These are phyloP conservation scores for Drosophila ambigua DNA, from an alignment of 1,140 invertebrate species.

Conservation along the genomic window DNA sequence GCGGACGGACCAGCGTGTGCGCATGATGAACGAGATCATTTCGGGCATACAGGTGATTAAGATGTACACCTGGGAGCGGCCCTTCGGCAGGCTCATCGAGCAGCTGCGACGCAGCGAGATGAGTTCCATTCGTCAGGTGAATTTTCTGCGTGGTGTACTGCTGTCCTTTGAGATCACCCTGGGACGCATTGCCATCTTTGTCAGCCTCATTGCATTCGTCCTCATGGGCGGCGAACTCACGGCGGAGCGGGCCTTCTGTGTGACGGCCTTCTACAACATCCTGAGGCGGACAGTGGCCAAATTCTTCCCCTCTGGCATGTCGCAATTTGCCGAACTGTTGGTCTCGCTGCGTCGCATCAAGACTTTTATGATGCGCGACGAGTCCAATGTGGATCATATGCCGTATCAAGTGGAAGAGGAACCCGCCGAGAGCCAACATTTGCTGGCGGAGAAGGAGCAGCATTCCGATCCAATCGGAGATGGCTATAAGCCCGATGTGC, in stretches of 20 bases:
- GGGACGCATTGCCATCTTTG: slow-evolving; percentile 90
- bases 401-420: slow-evolving; percentile 31
- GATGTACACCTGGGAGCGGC: slow-evolving; percentile 94
- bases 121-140: slow-evolving; percentile 86
- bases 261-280: slow-evolving; percentile 90
- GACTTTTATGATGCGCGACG: slow-evolving; percentile 88
- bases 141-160: slow-evolving; percentile 89
- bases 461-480: slow-evolving; percentile 24
- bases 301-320: slow-evolving; percentile 87
- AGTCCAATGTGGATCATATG: slow-evolving; percentile 79
- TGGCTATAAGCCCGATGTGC: slow-evolving; percentile 26
- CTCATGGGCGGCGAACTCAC: slow-evolving; percentile 85
- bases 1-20: slow-evolving; percentile 92
- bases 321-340: slow-evolving; percentile 87
- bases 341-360: slow-evolving; percentile 88
- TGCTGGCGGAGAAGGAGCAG: slow-evolving; percentile 11
- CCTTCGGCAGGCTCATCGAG: slow-evolving; percentile 88
- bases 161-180: slow-evolving; percentile 90
- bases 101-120: slow-evolving; percentile 85
- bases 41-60: slow-evolving; percentile 92
- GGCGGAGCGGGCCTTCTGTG: slow-evolving; percentile 89
- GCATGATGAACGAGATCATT: slow-evolving; percentile 95
- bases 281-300: slow-evolving; percentile 89
- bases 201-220: slow-evolving; percentile 90
- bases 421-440: slow-evolving; percentile 17